Percentiles rank a stretch among this genome's conserved stretches.
Evolutionary conservation across 2,888 invertebrate genomes (phyloP).

Genomic region (Conops quadrifasciatus): DNA sequence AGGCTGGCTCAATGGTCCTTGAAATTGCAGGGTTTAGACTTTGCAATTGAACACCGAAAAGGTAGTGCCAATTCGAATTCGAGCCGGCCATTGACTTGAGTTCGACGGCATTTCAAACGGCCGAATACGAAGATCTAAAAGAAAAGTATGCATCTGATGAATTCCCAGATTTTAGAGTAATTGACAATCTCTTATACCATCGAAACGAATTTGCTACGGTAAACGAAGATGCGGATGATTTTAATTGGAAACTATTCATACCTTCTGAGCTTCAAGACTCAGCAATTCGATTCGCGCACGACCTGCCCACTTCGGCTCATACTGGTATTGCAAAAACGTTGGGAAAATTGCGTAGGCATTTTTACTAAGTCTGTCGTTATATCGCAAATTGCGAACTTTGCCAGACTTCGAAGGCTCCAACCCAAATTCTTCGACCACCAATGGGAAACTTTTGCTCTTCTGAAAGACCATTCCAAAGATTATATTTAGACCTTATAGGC

Average conservation of each 20-base stretch:
- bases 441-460: conserved; percentile 36
- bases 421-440: conserved; percentile 24
- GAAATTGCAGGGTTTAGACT: neutral
- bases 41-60: neutral
- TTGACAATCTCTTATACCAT: conserved; percentile 1
- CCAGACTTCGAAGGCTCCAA: conserved; percentile 23
- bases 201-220: neutral
- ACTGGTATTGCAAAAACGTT: conserved; percentile 26
- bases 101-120: neutral
- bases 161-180: conserved; percentile 2
- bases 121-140: neutral
- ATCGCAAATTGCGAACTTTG: conserved; percentile 22
- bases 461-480: conserved; percentile 36
- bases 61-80: neutral
- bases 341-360: conserved; percentile 26
- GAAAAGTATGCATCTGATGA: neutral
- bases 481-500: conserved; percentile 29
- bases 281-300: conserved; percentile 1
- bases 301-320: conserved; percentile 18
- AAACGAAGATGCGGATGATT: neutral
- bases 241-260: conserved; percentile 1
- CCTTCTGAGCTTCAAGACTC: neutral
- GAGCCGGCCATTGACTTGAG: neutral
- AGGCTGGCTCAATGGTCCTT: neutral
- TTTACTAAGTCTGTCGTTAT: conserved; percentile 22